A percentile compares a stretch with the other conserved stretches of the same genome.
phyloP scores from a whole-genome alignment of 2,113 vertebrate species.

The Acinonyx jubatus region DNA sequence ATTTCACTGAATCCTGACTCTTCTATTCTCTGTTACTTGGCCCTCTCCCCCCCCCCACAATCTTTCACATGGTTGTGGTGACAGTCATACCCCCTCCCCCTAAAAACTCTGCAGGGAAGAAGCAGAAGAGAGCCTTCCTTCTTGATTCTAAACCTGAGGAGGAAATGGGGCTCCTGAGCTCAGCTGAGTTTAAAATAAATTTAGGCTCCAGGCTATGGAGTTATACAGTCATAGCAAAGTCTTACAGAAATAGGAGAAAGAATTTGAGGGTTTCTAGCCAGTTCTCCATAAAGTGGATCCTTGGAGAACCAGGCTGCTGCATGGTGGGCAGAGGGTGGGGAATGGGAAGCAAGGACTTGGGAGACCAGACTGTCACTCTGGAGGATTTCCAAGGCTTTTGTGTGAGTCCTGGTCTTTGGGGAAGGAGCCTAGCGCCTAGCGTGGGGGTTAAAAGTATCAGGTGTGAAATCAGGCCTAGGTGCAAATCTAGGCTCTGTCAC shows the following conservation, averaged over 20 bases:
- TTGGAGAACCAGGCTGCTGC: conserved; percentile 37
- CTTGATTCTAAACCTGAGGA: conserved; percentile 8
- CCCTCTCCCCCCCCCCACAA: fast-evolving
- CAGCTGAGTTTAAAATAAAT: conserved; percentile 62
- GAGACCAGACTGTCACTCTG: not conserved
- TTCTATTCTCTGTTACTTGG: not conserved
- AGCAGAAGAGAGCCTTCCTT: conserved; percentile 30
- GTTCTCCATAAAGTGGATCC: not conserved
- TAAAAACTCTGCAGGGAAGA: not conserved
- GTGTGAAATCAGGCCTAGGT: conserved; percentile 33
- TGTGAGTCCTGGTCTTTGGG: not conserved
- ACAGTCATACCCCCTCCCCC: not conserved
- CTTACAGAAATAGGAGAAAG: not conserved
- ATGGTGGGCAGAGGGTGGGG: not conserved
- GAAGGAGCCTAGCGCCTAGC: not conserved
- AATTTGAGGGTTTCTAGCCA: conserved; percentile 19
- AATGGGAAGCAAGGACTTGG: not conserved
- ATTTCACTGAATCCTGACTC: not conserved
- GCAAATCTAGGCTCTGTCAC: not conserved
- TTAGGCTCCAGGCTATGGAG: conserved; percentile 13
- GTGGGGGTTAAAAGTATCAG: conserved; percentile 18
- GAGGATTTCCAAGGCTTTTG: not conserved
- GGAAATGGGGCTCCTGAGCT: not conserved
- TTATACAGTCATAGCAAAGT: conserved; percentile 38
- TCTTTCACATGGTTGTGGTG: conserved; percentile 11